A percentile compares a stretch with the other conserved stretches of the same genome.
Evolutionary conservation across 2,888 invertebrate species (phyloP).

Genomic region (Tiliacea aurago): DNA sequence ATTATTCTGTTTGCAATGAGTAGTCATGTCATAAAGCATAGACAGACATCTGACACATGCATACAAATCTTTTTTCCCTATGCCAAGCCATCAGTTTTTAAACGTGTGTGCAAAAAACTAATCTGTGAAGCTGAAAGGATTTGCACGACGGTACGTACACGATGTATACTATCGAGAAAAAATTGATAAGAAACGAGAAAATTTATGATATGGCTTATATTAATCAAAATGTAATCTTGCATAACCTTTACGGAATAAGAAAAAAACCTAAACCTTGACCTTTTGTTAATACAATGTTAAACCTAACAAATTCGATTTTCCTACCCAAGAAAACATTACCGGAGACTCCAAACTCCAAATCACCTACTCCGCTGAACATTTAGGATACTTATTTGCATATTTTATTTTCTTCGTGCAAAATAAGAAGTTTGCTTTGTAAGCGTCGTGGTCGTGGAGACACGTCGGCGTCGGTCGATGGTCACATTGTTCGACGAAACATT

Average conservation of each 20-base stretch:
- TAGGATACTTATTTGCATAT: slow-evolving; percentile 44
- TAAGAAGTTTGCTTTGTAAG: slow-evolving; percentile 33
- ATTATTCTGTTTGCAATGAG: no score
- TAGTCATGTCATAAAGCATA: background rate
- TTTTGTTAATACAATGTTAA: slow-evolving; percentile 11
- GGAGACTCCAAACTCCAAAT: slow-evolving; percentile 35
- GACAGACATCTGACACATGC: background rate
- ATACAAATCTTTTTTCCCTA: background rate
- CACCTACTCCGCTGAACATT: slow-evolving; percentile 27
- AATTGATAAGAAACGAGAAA: no score
- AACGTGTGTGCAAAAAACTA: background rate
- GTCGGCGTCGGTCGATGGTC: background rate
- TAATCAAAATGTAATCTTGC: background rate
- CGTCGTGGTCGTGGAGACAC: background rate
- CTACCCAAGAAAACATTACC: background rate
- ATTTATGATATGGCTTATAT: background rate
- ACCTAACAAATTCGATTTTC: slow-evolving; percentile 16
- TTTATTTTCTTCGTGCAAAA: slow-evolving; percentile 44
- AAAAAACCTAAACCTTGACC: background rate
- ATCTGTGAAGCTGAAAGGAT: rapidly evolving
- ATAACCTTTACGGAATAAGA: background rate
- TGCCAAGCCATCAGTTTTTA: background rate
- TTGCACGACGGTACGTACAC: no score
- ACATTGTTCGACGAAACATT: no score
- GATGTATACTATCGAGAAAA: no score